These are phyloP conservation scores for Sciurus carolinensis DNA, from an alignment of 2,797 vertebrate genomes.

Conservation along the genomic window DNA sequence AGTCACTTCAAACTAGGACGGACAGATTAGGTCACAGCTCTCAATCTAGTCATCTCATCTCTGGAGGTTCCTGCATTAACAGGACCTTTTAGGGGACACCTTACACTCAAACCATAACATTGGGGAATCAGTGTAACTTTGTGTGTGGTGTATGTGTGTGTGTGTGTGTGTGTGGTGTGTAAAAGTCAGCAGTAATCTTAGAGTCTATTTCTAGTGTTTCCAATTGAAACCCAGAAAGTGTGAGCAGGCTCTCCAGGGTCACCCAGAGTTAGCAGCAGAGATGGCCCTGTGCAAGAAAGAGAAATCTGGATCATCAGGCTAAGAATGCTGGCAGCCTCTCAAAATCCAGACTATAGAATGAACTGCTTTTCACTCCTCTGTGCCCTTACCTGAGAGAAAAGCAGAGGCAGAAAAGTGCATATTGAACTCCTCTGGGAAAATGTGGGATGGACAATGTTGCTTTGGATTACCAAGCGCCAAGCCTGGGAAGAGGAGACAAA, in stretches of 20 bases:
- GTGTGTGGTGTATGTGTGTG: too few species aligned
- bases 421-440: background rate
- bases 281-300: background rate
- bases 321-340: background rate
- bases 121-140: too few species aligned
- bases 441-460: too few species aligned
- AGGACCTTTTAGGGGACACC: too few species aligned
- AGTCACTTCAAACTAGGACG: too few species aligned
- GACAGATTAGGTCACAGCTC: too few species aligned
- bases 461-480: background rate
- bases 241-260: background rate
- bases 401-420: background rate
- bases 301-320: background rate
- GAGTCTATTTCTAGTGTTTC: background rate
- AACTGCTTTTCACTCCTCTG: background rate
- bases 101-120: too few species aligned
- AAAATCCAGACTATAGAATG: background rate
- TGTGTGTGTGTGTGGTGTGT: background rate
- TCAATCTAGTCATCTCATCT: too few species aligned
- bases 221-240: background rate
- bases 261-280: background rate
- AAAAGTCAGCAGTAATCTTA: background rate
- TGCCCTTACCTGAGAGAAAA: background rate
- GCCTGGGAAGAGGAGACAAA: background rate
- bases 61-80: too few species aligned